These are phyloP conservation scores for Epinephelus malabaricus DNA, from an alignment of 2,797 vertebrate genomes.

Conservation along the genomic window DNA sequence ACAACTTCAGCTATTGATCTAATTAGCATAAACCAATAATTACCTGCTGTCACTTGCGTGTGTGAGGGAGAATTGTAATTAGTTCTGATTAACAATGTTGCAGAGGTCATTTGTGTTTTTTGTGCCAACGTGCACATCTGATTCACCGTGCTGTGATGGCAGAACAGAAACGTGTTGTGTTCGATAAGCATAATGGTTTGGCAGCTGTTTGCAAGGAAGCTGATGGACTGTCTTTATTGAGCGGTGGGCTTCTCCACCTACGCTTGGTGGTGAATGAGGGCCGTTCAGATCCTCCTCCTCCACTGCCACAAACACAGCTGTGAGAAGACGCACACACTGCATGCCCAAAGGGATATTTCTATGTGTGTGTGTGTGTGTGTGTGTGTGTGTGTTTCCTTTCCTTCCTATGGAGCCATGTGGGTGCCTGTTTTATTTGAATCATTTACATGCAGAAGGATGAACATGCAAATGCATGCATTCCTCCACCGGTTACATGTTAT, in stretches of 20 bases:
- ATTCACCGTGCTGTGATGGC: constrained; percentile 34
- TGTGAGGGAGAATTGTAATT: constrained; percentile 34
- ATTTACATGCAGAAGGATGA: too few relatives aligned
- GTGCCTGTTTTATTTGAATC: too few relatives aligned
- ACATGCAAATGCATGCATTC: too few relatives aligned
- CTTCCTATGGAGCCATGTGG: too few relatives aligned
- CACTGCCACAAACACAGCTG: constrained; percentile 27
- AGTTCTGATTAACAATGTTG: constrained; percentile 29
- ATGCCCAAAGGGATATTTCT: neutral
- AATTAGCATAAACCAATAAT: constrained; percentile 52
- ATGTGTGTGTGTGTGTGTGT: neutral
- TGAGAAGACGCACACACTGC: constrained; percentile 25
- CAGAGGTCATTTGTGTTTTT: constrained; percentile 18
- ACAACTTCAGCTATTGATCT: constrained; percentile 35
- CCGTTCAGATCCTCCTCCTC: constrained; percentile 48
- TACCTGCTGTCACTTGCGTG: constrained; percentile 16
- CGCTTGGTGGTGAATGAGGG: constrained; percentile 49
- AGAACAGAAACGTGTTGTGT: constrained; percentile 36
- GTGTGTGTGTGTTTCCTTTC: too few relatives aligned
- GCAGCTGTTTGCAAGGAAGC: constrained; percentile 50
- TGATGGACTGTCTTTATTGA: constrained; percentile 62
- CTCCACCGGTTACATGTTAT: too few relatives aligned
- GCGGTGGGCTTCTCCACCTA: constrained; percentile 63
- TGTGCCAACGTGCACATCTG: neutral
- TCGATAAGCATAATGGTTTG: constrained; percentile 40